Base-by-base conservation (phyloP, 2,797 vertebrate species). In the Gambelia wislizenii region DNA sequence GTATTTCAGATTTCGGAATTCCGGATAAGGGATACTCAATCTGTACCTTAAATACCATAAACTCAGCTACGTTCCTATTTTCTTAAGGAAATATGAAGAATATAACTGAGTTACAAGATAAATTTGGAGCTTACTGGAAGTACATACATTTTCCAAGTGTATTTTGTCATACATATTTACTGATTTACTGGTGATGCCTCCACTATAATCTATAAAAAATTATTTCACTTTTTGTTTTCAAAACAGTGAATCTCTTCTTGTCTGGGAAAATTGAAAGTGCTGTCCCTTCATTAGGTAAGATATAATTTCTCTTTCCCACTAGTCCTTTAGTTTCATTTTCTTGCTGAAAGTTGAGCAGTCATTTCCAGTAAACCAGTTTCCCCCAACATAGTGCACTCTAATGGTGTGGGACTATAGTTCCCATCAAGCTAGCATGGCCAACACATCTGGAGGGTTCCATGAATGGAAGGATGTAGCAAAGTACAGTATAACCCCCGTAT, bases 181-280 rank as follows among this genome's bases (percentile, higher is more conserved):
- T 80, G 0, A 67, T 49, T 82, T 54, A 61, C 59, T 86, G 89
- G 56, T 9, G 7, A 59, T 89, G 89, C 59, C 14, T 8, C 77
- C 0, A 0, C 14, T 81, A 6, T 44, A 92, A 77, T 61, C 42
- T 89, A 16, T 74, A 39, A 85, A 86, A 14, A 94, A 83, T 82
- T 0, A 36, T 30, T 49, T 69, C 74, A 10, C n/a, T 79, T 89
- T 75, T 59, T 94, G 25, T 96, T 56, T 96, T 93, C 95, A 94
- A 89, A 89, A 78, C 96, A 97, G 97, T 97, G 95, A 97, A 97
- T 93, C 96, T 97, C 83, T 95, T 97, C 91, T 94, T 97, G 92
- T 96, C 95, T 0, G 97, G 97, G 88, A 97, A 96, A 90, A 96
- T 95, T 83, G 96, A 97, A 94, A 96, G 96, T 6, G 96, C 97